A percentile compares a stretch with the other conserved stretches of the same genome.
Evolutionary conservation across 2,888 invertebrate species (phyloP).

Genomic region (Apantesis nais): DNA sequence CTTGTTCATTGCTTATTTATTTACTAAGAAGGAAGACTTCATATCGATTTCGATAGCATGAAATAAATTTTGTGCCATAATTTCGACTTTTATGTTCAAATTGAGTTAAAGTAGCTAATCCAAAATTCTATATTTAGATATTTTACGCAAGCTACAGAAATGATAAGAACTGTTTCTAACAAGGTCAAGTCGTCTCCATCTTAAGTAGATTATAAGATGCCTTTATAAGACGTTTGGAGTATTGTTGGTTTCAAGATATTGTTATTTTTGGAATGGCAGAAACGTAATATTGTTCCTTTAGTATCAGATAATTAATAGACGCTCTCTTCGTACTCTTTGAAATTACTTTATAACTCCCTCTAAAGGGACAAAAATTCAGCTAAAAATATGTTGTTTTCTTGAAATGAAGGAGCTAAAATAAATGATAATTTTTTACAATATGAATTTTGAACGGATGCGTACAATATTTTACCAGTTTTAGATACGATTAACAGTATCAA

Average conservation of each 20-base stretch:
- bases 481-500: neutral
- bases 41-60: neutral
- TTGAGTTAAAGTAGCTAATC: neutral
- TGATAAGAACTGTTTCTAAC: slow-evolving; percentile 8
- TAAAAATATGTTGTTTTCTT: neutral
- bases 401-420: neutral
- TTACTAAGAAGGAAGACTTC: too few relatives aligned
- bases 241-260: slow-evolving; percentile 7
- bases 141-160: neutral
- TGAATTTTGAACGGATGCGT: too few relatives aligned
- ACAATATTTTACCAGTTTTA: neutral
- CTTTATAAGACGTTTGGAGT: slow-evolving; percentile 8
- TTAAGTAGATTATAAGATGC: slow-evolving; percentile 14
- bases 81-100: neutral
- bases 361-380: neutral
- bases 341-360: neutral
- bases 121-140: slow-evolving; percentile 7
- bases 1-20: too few relatives aligned
- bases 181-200: slow-evolving; percentile 13
- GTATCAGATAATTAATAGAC: neutral
- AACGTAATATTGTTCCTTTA: neutral
- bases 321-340: neutral
- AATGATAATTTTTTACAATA: too few relatives aligned
- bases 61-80: neutral
- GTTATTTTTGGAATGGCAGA: neutral